Percentiles rank a stretch among this genome's conserved stretches.
These are phyloP conservation scores for Laterallus jamaicensis DNA, from an alignment of 2,113 vertebrate genomes.

Conservation along the genomic window DNA sequence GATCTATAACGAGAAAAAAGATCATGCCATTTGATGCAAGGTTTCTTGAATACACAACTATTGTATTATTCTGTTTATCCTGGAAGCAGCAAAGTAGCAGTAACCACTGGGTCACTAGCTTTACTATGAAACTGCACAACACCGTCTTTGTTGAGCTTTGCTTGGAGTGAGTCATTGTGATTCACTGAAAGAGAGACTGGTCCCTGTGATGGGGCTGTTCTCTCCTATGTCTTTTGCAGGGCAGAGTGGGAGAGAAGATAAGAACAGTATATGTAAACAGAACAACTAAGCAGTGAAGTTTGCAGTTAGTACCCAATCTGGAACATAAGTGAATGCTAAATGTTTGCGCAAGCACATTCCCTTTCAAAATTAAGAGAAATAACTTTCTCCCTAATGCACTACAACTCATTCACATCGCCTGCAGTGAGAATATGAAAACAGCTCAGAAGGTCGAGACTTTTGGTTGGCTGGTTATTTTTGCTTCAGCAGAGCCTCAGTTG, in stretches of 20 bases:
- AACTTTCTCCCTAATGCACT: neutral
- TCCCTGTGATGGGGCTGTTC: neutral
- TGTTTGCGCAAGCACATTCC: neutral
- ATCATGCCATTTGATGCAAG: neutral
- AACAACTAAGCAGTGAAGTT: neutral
- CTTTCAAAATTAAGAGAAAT: neutral
- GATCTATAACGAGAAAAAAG: neutral
- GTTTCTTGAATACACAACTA: neutral
- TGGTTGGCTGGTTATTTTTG: constrained; percentile 19
- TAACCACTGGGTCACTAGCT: neutral
- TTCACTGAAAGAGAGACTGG: neutral
- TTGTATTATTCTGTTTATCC: neutral
- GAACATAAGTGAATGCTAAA: neutral
- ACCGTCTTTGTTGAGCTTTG: neutral
- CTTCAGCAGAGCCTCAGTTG: neutral
- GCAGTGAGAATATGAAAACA: neutral
- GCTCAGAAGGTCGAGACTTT: neutral
- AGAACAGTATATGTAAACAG: neutral
- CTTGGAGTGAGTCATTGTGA: neutral
- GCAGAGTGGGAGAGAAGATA: neutral
- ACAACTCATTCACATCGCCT: neutral
- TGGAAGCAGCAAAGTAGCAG: neutral
- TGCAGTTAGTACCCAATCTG: neutral
- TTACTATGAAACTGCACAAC: neutral
- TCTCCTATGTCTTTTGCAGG: neutral